A percentile compares a stretch with the other conserved stretches of the same genome.
Evolutionary conservation across 2,797 vertebrate genomes (phyloP).

Genomic region (Nannoperca australis): DNA sequence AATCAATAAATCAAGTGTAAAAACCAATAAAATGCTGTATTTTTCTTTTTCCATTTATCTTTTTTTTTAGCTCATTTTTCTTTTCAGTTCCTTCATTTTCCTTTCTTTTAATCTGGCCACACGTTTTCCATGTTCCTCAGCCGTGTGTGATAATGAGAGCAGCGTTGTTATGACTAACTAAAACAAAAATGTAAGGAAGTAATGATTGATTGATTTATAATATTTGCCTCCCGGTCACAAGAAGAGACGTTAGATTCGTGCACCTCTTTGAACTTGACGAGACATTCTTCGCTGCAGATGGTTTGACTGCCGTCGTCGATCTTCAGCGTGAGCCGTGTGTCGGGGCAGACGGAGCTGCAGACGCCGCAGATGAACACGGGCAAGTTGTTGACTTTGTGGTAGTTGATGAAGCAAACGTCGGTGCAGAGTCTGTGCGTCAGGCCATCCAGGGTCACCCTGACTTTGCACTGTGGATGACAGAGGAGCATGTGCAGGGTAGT

Average conservation of each 20-base stretch:
- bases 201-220: too few relatives aligned
- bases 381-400: conserved; percentile 87
- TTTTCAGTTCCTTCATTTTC: background rate
- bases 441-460: conserved; percentile 88
- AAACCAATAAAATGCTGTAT: background rate
- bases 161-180: too few relatives aligned
- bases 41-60: background rate
- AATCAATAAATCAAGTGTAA: background rate
- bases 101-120: background rate
- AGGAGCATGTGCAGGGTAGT: background rate
- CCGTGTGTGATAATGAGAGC: background rate
- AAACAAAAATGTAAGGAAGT: too few relatives aligned
- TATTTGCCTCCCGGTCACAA: too few relatives aligned
- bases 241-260: background rate
- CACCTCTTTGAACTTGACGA: conserved; percentile 91
- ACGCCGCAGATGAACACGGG: conserved; percentile 88
- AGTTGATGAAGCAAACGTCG: conserved; percentile 88
- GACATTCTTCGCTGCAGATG: conserved; percentile 89
- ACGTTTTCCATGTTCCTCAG: background rate
- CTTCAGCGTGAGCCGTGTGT: conserved; percentile 83
- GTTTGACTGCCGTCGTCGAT: conserved; percentile 85
- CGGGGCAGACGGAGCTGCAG: conserved; percentile 86
- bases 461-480: conserved; percentile 83
- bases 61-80: too few relatives aligned
- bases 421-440: conserved; percentile 89